A percentile compares a stretch with the other conserved stretches of the same genome.
phyloP scores from a whole-genome alignment of 2,113 vertebrate genomes.

The Toxotes chatareus region DNA sequence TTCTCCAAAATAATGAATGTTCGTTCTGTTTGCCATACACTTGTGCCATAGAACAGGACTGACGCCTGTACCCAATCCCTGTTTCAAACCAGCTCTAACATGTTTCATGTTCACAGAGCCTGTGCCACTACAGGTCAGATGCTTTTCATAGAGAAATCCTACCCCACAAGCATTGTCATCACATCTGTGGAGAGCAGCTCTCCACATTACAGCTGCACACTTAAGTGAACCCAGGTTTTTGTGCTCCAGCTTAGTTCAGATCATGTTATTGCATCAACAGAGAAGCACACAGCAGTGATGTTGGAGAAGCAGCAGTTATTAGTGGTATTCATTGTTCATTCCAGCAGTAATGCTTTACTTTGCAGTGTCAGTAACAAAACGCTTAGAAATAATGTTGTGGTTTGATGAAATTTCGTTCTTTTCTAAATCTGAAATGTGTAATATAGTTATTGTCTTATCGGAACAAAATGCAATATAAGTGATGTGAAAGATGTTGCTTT shows the following conservation, averaged over 20 bases:
- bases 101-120: conserved; percentile 10
- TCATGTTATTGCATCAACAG: conserved; percentile 20
- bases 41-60: conserved; percentile 60
- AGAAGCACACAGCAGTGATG: conserved; percentile 32
- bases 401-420: conserved; percentile 30
- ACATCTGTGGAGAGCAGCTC: conserved; percentile 1
- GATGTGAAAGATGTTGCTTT: conserved; percentile 45
- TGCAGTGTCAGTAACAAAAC: conserved; percentile 34
- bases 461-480: conserved; percentile 71
- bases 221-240: conserved; percentile 1
- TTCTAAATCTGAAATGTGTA: conserved; percentile 40
- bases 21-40: conserved; percentile 46
- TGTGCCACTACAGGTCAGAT: conserved; percentile 16
- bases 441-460: conserved; percentile 53
- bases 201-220: not conserved
- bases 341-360: conserved; percentile 31
- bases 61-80: conserved; percentile 13
- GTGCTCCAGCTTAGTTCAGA: conserved; percentile 6
- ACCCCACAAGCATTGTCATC: not conserved
- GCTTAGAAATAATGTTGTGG: conserved; percentile 20
- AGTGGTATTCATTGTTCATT: conserved; percentile 24
- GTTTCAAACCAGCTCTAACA: conserved; percentile 27
- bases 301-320: not conserved
- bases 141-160: conserved; percentile 1
- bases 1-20: conserved; percentile 52